These are phyloP conservation scores for Hyperoplus immaculatus DNA, from an alignment of 2,797 vertebrate genomes.

Conservation along the genomic window DNA sequence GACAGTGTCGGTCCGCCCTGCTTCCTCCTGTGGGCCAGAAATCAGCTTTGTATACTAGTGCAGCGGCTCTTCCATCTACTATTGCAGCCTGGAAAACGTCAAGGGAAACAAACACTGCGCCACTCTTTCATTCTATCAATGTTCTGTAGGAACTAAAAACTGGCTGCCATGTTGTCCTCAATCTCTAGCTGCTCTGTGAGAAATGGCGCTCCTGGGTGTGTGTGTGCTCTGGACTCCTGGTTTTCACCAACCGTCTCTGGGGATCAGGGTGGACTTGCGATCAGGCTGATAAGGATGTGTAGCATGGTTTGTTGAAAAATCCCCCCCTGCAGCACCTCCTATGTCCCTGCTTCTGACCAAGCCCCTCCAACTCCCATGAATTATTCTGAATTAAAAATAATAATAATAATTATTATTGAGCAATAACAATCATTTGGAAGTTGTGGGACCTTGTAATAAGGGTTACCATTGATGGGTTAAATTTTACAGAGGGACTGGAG, in stretches of 20 bases:
- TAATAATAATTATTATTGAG: neutral
- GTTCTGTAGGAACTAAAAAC: slow-evolving; percentile 29
- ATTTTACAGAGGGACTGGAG: slow-evolving; percentile 63
- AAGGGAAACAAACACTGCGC: slow-evolving; percentile 25
- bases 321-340: slow-evolving; percentile 9
- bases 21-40: slow-evolving; percentile 82
- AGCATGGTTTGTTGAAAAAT: slow-evolving; percentile 51
- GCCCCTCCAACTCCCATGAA: neutral
- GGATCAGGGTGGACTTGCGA: slow-evolving; percentile 72
- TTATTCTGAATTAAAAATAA: slow-evolving; percentile 19
- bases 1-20: slow-evolving; percentile 70
- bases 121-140: slow-evolving; percentile 18
- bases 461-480: slow-evolving; percentile 61
- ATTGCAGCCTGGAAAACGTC: slow-evolving; percentile 26
- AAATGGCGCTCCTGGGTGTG: slow-evolving; percentile 46
- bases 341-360: slow-evolving; percentile 11
- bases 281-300: slow-evolving; percentile 71
- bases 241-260: slow-evolving; percentile 79
- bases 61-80: slow-evolving; percentile 31
- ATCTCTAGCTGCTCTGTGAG: slow-evolving; percentile 49
- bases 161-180: slow-evolving; percentile 53
- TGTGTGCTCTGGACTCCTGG: slow-evolving; percentile 50
- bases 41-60: slow-evolving; percentile 51
- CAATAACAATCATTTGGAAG: slow-evolving; percentile 43
- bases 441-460: slow-evolving; percentile 54